Conservation (phyloP, 2,888 invertebrate genomes). For the Dexiosoma caninum region DNA sequence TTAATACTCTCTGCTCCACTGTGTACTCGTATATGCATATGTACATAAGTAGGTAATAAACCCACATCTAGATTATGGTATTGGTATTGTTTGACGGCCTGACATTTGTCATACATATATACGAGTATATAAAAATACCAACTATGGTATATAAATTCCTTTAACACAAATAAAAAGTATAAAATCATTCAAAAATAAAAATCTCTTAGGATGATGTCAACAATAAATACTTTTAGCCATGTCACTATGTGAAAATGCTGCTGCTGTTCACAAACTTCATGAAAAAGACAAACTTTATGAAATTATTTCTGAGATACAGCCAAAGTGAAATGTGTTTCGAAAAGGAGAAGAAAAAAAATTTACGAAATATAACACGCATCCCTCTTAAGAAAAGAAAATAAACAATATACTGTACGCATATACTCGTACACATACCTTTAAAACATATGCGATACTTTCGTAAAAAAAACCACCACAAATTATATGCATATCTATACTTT, state of each 20-base stretch:
- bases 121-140: no score
- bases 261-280: conserved; percentile 27
- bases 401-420: background rate
- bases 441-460: conserved; percentile 34
- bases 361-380: background rate
- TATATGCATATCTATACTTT: conserved; percentile 45
- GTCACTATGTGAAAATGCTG: conserved; percentile 47
- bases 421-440: background rate
- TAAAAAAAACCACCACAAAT: conserved; percentile 47
- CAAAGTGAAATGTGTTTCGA: conserved; percentile 7
- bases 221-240: conserved; percentile 28
- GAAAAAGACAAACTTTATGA: background rate
- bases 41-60: conserved; percentile 6
- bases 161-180: conserved; percentile 3
- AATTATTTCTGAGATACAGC: conserved; percentile 4
- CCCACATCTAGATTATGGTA: conserved; percentile 12
- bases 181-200: conserved; percentile 2
- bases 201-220: conserved; percentile 34
- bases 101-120: conserved; percentile 43
- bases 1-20: background rate
- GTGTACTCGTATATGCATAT: no score
- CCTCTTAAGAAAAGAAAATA: background rate
- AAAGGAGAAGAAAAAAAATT: background rate
- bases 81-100: conserved; percentile 39
- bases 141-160: conserved; percentile 32